phyloP scores from a whole-genome alignment of 2,888 invertebrate genomes.

The Antheraea yamamai region DNA sequence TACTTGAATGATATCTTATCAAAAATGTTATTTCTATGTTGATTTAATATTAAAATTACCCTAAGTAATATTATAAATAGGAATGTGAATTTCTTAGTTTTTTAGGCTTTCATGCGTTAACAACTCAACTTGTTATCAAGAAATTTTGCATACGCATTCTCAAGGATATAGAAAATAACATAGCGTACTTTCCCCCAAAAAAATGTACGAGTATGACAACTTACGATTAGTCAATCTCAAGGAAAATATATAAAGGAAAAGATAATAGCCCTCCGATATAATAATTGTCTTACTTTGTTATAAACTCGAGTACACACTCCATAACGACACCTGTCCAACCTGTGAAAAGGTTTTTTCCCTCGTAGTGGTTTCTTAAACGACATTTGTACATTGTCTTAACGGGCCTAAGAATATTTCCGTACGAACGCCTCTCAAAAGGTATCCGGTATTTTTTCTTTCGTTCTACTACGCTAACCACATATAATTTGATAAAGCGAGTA shows the following conservation, averaged over 20 bases:
- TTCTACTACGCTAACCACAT: not conserved
- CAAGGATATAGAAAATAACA: no score
- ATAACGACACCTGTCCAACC: slow-evolving; percentile 55
- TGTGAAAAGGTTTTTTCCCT: slow-evolving; percentile 45
- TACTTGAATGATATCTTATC: no score
- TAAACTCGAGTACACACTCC: slow-evolving; percentile 36
- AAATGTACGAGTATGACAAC: no score
- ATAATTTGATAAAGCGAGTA: not conserved
- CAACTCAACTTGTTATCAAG: no score
- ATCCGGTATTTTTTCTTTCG: not conserved
- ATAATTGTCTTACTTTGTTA: not conserved
- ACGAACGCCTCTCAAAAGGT: slow-evolving; percentile 34
- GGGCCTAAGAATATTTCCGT: slow-evolving; percentile 43
- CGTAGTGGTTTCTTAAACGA: slow-evolving; percentile 46
- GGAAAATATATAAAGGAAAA: not conserved
- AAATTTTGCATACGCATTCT: no score
- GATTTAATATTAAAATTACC: no score
- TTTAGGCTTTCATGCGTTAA: no score
- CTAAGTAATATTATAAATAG: no score
- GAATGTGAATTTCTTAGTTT: no score
- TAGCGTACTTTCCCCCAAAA: no score
- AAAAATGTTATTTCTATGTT: no score
- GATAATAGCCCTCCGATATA: not conserved
- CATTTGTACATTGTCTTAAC: slow-evolving; percentile 45
- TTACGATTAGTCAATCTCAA: no score